Percentiles rank a stretch among this genome's conserved stretches.
Conservation (phyloP, 1,140 invertebrate species). For the Leguminivora glycinivorella region DNA sequence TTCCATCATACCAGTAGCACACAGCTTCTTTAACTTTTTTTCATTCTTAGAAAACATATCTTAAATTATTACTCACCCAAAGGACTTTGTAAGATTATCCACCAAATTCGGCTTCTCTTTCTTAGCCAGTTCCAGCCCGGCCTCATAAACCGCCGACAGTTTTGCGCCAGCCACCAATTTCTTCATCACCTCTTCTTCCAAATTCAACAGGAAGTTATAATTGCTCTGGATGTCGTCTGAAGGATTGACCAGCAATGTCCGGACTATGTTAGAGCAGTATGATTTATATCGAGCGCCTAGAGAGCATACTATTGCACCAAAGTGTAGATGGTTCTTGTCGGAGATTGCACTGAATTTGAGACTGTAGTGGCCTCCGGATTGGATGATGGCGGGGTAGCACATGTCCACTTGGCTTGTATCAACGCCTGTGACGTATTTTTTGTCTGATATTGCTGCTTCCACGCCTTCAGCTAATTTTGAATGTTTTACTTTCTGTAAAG, state of each 20-base stretch:
- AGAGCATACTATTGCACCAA: conserved; percentile 97
- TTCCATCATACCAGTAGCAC: no score
- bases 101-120: conserved; percentile 92
- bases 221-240: conserved; percentile 89
- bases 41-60: no score
- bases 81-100: conserved; percentile 96
- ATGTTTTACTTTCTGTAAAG: conserved; percentile 94
- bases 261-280: conserved; percentile 98
- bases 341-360: conserved; percentile 97
- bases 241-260: conserved; percentile 98
- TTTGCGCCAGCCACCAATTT: conserved; percentile 90
- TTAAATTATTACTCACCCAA: conserved; percentile 85
- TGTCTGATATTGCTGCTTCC: conserved; percentile 93
- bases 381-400: conserved; percentile 99
- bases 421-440: conserved; percentile 95
- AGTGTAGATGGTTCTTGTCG: conserved; percentile 96
- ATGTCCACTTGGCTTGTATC: conserved; percentile 95
- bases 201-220: conserved; percentile 94
- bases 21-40: no score
- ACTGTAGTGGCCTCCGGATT: conserved; percentile 98
- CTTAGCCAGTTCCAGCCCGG: conserved; percentile 90
- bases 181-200: conserved; percentile 96
- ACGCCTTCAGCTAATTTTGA: conserved; percentile 96
- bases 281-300: conserved; percentile 97
- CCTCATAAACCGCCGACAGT: conserved; percentile 94